Evolutionary conservation across 1,140 invertebrate genomes (phyloP).

Genomic region (Drosophila pseudoananassae): DNA sequence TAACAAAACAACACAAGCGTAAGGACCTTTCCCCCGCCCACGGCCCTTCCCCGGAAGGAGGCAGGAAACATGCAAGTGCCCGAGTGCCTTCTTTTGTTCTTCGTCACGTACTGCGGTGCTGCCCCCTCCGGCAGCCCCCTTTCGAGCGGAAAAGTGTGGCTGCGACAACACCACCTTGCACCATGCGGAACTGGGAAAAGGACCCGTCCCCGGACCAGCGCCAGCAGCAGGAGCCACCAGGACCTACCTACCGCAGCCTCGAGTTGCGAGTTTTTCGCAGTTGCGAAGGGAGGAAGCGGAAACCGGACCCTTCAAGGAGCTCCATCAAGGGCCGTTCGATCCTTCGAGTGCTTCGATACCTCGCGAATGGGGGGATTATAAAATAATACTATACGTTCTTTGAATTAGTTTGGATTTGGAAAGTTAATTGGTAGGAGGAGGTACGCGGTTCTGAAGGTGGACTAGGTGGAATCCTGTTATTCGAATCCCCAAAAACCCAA

Average conservation of each 20-base stretch:
- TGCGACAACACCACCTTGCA: slow-evolving; percentile 48
- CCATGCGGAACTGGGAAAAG: slow-evolving; percentile 3
- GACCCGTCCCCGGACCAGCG: neutral
- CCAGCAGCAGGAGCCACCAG: neutral
- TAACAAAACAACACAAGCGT: slow-evolving; percentile 24
- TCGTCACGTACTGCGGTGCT: slow-evolving; percentile 83
- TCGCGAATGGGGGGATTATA: neutral
- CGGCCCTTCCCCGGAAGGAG: neutral
- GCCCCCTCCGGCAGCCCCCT: slow-evolving; percentile 1
- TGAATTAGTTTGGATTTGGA: too few relatives aligned
- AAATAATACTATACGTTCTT: too few relatives aligned
- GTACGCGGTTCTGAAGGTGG: too few relatives aligned
- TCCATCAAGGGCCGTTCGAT: slow-evolving; percentile 67
- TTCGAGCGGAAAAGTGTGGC: slow-evolving; percentile 17
- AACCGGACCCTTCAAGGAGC: slow-evolving; percentile 56
- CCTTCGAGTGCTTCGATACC: slow-evolving; percentile 42
- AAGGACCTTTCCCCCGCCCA: slow-evolving; percentile 6
- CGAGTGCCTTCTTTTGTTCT: slow-evolving; percentile 84
- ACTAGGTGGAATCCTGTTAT: neutral
- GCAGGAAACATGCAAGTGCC: slow-evolving; percentile 67
- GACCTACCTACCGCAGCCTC: slow-evolving; percentile 50
- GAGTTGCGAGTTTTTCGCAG: slow-evolving; percentile 53
- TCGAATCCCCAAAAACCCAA: neutral
- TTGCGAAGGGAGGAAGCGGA: slow-evolving; percentile 68
- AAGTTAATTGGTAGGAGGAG: too few relatives aligned